A percentile compares a stretch with the other conserved stretches of the same genome.
Evolutionary conservation across 1,140 invertebrate species (phyloP).

Genomic region (Galendromus occidentalis): DNA sequence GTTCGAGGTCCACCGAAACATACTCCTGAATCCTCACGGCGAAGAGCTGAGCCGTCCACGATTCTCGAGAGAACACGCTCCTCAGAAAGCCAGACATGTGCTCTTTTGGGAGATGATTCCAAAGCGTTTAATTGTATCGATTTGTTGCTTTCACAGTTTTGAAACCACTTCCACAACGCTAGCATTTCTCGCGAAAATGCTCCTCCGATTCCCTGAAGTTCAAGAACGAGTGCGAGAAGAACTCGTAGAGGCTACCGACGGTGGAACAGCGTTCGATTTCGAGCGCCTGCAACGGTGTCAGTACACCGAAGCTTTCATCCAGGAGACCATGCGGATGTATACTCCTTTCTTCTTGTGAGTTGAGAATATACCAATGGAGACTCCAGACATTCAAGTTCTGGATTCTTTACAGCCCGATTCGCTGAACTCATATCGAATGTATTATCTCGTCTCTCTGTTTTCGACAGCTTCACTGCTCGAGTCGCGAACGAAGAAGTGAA

Average conservation of each 20-base stretch:
- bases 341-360: not conserved
- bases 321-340: constrained; percentile 2
- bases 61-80: too few relatives aligned
- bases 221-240: constrained; percentile 31
- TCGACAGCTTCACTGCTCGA: constrained; percentile 9
- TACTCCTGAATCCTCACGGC: too few relatives aligned
- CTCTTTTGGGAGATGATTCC: too few relatives aligned
- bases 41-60: too few relatives aligned
- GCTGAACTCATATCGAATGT: not conserved
- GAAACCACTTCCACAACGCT: constrained; percentile 32
- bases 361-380: not conserved
- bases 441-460: constrained; percentile 17
- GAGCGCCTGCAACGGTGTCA: not conserved
- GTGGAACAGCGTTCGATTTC: not conserved
- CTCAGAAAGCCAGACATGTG: too few relatives aligned
- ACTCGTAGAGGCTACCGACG: not conserved
- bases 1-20: too few relatives aligned
- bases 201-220: constrained; percentile 30
- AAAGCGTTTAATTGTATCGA: not conserved
- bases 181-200: constrained; percentile 29
- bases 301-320: not conserved
- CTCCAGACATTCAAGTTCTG: not conserved
- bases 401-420: too few relatives aligned
- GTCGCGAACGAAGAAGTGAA: constrained; percentile 10
- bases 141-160: constrained; percentile 18